Percentiles rank a stretch among this genome's conserved stretches.
Conservation (phyloP, 2,797 vertebrate species). For the Florisuga fusca region DNA sequence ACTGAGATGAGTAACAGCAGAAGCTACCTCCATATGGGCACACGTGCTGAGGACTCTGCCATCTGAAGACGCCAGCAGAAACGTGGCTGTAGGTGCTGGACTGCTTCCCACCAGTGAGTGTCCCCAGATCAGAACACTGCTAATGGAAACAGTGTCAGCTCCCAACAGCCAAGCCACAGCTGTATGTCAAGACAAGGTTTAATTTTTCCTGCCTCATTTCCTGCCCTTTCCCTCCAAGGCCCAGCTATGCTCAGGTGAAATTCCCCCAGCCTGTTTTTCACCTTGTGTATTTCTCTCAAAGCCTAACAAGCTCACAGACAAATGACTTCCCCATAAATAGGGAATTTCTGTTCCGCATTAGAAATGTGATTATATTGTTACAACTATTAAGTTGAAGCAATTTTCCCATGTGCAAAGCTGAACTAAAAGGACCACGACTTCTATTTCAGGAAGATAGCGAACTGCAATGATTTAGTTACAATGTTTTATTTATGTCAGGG, state of each 20-base stretch:
- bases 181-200: accelerated
- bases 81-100: accelerated
- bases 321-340: background rate
- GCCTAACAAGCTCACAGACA: accelerated
- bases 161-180: background rate
- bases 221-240: background rate
- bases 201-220: background rate
- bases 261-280: background rate
- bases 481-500: background rate
- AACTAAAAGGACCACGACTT: background rate
- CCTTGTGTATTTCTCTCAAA: background rate
- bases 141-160: background rate
- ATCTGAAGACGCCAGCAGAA: background rate
- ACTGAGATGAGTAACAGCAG: background rate
- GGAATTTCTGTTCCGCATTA: background rate
- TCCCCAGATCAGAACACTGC: background rate
- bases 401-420: background rate
- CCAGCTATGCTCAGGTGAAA: background rate
- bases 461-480: background rate
- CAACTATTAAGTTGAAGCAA: background rate
- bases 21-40: background rate
- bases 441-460: background rate
- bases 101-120: accelerated
- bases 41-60: background rate
- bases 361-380: background rate